Conservation (phyloP, 2,113 vertebrate species). For the Chelonoidis abingdonii region DNA sequence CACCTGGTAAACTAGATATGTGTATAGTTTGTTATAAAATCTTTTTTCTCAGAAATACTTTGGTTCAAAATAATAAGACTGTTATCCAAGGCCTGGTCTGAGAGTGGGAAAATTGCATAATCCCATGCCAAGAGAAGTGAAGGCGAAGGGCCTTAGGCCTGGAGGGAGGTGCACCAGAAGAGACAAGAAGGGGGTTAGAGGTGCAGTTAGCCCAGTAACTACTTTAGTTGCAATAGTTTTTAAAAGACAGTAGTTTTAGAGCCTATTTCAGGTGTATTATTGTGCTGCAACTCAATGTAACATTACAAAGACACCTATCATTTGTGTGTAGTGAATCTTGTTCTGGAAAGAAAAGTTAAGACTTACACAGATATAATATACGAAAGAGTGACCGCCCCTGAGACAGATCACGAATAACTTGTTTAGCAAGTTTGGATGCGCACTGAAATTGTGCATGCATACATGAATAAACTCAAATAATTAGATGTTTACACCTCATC, state of each 20-base stretch:
- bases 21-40: background rate
- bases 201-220: background rate
- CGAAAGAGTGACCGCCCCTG: background rate
- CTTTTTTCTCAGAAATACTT: background rate
- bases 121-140: constrained; percentile 38
- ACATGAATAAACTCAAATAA: background rate
- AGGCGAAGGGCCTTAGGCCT: constrained; percentile 28
- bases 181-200: background rate
- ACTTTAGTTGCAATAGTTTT: background rate
- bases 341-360: background rate
- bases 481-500: background rate
- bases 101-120: constrained; percentile 34
- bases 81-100: constrained; percentile 34
- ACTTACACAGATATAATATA: background rate
- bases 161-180: background rate
- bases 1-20: background rate
- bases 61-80: background rate
- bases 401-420: background rate
- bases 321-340: background rate
- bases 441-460: background rate
- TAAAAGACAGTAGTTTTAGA: background rate
- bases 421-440: background rate
- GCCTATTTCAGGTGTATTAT: background rate
- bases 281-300: background rate
- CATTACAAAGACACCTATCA: background rate